Evolutionary conservation across 2,888 invertebrate genomes (phyloP).

Genomic region (Lysandra coridon): DNA sequence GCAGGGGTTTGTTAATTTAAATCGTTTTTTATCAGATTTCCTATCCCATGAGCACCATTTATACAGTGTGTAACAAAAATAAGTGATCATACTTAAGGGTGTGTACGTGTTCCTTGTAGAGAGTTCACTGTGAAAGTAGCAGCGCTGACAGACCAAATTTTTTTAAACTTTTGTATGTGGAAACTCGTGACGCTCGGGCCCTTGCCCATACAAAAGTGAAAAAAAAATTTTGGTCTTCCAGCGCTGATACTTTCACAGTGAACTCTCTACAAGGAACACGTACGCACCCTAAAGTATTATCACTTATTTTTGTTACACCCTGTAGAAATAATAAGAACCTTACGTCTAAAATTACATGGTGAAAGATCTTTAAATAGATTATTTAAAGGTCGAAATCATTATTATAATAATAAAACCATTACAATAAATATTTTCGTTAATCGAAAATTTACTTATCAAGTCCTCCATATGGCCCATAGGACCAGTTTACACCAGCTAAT

Average conservation of each 20-base stretch:
- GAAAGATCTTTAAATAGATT: neutral
- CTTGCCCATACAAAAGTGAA: too few relatives aligned
- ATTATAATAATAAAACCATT: constrained; percentile 8
- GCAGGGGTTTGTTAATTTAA: neutral
- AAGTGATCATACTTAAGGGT: too few relatives aligned
- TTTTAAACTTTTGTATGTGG: too few relatives aligned
- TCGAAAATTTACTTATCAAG: neutral
- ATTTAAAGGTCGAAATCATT: neutral
- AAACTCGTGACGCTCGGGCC: too few relatives aligned
- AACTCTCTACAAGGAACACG: too few relatives aligned
- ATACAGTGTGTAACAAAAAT: neutral
- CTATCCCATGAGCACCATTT: neutral
- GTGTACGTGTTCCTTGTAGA: too few relatives aligned
- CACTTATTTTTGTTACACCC: too few relatives aligned
- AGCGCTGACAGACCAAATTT: too few relatives aligned
- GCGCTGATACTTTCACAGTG: too few relatives aligned
- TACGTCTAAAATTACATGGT: constrained; percentile 5
- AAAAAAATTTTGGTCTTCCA: too few relatives aligned
- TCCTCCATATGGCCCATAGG: constrained; percentile 2
- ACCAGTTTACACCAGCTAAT: constrained; percentile 5
- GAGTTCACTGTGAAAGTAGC: too few relatives aligned
- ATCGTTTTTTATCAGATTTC: neutral
- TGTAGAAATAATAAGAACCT: neutral
- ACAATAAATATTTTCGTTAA: constrained; percentile 10
- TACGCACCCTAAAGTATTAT: too few relatives aligned